Evolutionary conservation across 2,113 vertebrate species (phyloP), one percentile per base, ranked within the genome.

Genomic region (Otus sunia): DNA sequence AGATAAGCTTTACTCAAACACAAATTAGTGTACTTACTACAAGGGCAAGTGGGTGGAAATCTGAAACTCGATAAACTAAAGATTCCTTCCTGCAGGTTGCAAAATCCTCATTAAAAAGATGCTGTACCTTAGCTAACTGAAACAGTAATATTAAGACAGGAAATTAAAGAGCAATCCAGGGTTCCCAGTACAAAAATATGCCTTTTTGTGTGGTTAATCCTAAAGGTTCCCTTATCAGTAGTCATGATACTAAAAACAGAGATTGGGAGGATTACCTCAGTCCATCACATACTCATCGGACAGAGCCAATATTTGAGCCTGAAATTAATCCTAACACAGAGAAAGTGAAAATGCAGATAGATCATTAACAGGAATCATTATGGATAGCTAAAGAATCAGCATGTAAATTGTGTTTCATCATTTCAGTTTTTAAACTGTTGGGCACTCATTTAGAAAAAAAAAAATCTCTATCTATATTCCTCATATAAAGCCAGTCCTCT

Each of bases 281-380:
- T 77, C n/a, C 26, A 29, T 86, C 50, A 59, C 49, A 52, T 0
- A 7, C 4, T 66, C 7, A 2, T 66, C 4, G 27, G 74, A 74
- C 30, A 92, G 90, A 96, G 49, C 52, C 88, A 95, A 77, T 92
- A 88, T 83, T 88, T 92, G 55, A 94, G 34, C 10, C 52, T 88
- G 64, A 92, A 94, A 92, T 80, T 93, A 95, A 83, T 88, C 45
- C 52, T 79, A 49, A 58, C 43, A 50, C 12, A 84, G 59, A 59
- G 30, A 71, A 92, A 67, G 34, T 34, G 58, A 74, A 83, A 94
- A 83, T 88, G 37, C 15, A 62, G 74, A 27, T 30, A 73, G 19
- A 53, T 88, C 55, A 32, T 43, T 86, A 88, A 34, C 30, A 84
- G 4, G 71, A 86, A 56, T 69, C n/a, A 59, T 90, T 78, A 69